Percentiles rank a stretch among this genome's conserved stretches.
phyloP scores from a whole-genome alignment of 2,888 invertebrate species.

The Osmoderma eremita region DNA sequence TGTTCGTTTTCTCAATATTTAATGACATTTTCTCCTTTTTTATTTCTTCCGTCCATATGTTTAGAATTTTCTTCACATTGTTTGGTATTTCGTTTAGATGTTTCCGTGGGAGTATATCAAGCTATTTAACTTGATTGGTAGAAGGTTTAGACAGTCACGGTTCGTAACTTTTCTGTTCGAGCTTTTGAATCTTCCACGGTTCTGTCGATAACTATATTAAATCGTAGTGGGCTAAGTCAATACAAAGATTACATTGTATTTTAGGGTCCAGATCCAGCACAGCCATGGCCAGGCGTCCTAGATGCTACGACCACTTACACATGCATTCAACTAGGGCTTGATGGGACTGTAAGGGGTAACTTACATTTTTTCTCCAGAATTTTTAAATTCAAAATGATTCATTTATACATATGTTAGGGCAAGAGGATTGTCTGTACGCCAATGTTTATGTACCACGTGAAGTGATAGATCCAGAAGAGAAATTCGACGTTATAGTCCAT shows the following conservation, averaged over 20 bases:
- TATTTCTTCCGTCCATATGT: too few relatives aligned
- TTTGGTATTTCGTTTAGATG: too few relatives aligned
- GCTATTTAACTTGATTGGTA: too few relatives aligned
- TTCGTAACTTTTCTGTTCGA: too few relatives aligned
- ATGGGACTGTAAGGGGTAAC: not conserved
- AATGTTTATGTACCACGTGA: constrained; percentile 68
- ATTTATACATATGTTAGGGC: constrained; percentile 58
- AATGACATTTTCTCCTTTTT: too few relatives aligned
- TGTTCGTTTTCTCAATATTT: too few relatives aligned
- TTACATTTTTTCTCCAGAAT: not conserved
- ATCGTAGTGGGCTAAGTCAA: too few relatives aligned
- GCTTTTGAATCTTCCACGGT: too few relatives aligned
- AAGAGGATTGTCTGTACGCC: constrained; percentile 72
- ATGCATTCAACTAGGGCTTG: constrained; percentile 48
- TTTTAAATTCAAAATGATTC: not conserved
- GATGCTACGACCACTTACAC: constrained; percentile 53
- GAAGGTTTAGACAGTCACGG: too few relatives aligned
- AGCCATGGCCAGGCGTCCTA: constrained; percentile 53
- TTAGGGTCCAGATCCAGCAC: constrained; percentile 53
- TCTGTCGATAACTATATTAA: too few relatives aligned
- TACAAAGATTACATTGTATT: not conserved
- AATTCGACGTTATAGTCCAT: constrained; percentile 69
- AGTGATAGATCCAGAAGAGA: constrained; percentile 37
- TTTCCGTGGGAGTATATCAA: too few relatives aligned
- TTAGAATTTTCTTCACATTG: too few relatives aligned